Evolutionary conservation across 1,140 invertebrate species (phyloP), one percentile per base, ranked within the genome.

Genomic region (Drosophila bipectinata): DNA sequence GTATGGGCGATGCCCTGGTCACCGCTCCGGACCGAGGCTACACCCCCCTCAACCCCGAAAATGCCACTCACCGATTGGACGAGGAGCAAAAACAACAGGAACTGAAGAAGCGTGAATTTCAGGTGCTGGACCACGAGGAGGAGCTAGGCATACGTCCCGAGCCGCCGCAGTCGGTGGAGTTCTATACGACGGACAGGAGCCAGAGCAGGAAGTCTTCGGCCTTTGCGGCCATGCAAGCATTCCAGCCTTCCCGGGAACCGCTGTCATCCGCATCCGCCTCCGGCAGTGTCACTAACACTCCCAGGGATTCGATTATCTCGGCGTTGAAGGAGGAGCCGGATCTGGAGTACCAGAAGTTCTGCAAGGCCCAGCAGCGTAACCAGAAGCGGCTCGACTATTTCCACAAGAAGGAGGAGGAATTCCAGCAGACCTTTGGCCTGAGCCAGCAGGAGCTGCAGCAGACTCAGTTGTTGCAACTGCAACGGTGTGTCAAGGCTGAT

Each of bases 1-100:
- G 82, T 60, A 81, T 93, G 79, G 57, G 74, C 24, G 87, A 92
- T 47, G 93, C 93, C 39, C 77, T 93, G 56, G 92, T 91, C 53
- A 93, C 92, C n/a, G 93, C 93, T 41, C 89, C 93, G 7, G 80
- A 91, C 3, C 83, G 89, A 6, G 73, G 82, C n/a, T 91, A 91
- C 34, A 90, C 90, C 10, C 90, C 90, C 15, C 67, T 91, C 1
- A 85, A 91, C 56, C 77, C 90, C 51, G 87, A 89, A 53, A 91
- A 91, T 47, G 90, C 90, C 9, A 91, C 63, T 14, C 90, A 75
- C 8, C 60, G 78, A 18, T 32, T 69, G 6, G 90, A 91, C 14
- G 75, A 79, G 32, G 60, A 90, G 56, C 72, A 91, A 26, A 84
- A 79, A 30, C 75, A 79, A 21, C 48, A 78, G 55, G 75, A 91